phyloP scores from a whole-genome alignment of 35 echinoderm and acorn worm genomes.

The Stichopus chloronotus region DNA sequence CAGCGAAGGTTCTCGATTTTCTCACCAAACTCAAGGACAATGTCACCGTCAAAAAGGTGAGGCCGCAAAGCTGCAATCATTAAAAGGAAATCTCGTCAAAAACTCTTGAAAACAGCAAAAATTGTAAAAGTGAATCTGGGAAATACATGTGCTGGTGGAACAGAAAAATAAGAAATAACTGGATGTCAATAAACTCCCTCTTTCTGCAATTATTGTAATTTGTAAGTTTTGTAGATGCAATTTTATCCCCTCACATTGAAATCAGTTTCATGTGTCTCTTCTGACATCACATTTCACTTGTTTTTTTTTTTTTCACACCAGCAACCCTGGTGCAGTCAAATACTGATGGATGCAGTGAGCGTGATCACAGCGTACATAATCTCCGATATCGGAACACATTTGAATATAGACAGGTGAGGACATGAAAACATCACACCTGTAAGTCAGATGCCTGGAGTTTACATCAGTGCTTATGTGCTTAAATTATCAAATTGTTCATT shows the following conservation, averaged over 20 bases:
- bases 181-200: background rate
- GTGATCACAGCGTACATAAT: slow-evolving; percentile 79
- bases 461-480: too few species aligned
- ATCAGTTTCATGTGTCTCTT: too few species aligned
- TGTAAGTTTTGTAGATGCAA: too few species aligned
- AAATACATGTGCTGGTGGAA: background rate
- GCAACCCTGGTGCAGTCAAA: slow-evolving; percentile 99
- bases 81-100: background rate
- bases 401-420: slow-evolving; percentile 80
- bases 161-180: background rate
- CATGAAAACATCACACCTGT: background rate
- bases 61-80: background rate
- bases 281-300: too few species aligned
- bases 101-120: background rate
- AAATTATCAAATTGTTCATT: too few species aligned
- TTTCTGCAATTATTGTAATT: too few species aligned
- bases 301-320: background rate
- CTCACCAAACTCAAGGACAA: slow-evolving; percentile 81
- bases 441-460: background rate
- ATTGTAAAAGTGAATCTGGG: background rate
- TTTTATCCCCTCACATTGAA: too few species aligned
- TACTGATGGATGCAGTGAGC: slow-evolving; percentile 72
- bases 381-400: slow-evolving; percentile 73
- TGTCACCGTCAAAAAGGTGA: slow-evolving; percentile 86
- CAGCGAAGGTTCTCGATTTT: slow-evolving; percentile 66